Evolutionary conservation across 2,888 invertebrate species (phyloP), one percentile per base, ranked within the genome.

Genomic region (Drosophila pullipes): DNA sequence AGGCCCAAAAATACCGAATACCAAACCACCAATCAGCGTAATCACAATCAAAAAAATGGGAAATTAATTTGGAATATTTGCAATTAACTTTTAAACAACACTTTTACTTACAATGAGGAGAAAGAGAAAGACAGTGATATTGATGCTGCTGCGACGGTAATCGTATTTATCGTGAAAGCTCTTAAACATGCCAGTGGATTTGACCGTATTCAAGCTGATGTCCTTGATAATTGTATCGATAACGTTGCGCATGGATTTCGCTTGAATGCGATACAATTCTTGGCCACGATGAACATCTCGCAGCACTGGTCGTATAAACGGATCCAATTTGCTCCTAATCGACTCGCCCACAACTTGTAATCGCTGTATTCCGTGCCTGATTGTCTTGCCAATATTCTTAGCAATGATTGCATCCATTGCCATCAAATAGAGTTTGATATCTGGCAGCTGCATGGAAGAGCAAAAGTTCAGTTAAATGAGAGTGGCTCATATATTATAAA

Each of bases 141-240:
- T 86, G 31, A 76, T 6, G 2, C 58, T 3, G 44, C 37, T 71
- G 16, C 88, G 83, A 52, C 74, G 53, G 0, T 13, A 9, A 3
- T 86, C 86, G 53, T 73, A 89, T 6, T 68, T 66, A 0, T 60
- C 60, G 18, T 78, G 71, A 0, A 86, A 33, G 57, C 85, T 76
- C 0, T 86, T 83, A 30, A 90, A 83, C 3, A 82, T 55, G 13
- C 62, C 74, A 9, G 58, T 53, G 28, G 82, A 69, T 5, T n/a
- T 33, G 0, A 64, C 2, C 0, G 90, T 79, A 30, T 66, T 72
- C 1, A 72, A 18, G n/a, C 85, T 69, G 11, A 86, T 80, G 35
- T 76, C 70, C 49, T 67, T 78, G 4, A 83, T 50, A 2, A 80
- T 61, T 0, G 58, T 52, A 7, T 88, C 70, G 10, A 90, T 74